Conservation (phyloP, 2,888 invertebrate species). For the Ypsolopha scabrella region DNA sequence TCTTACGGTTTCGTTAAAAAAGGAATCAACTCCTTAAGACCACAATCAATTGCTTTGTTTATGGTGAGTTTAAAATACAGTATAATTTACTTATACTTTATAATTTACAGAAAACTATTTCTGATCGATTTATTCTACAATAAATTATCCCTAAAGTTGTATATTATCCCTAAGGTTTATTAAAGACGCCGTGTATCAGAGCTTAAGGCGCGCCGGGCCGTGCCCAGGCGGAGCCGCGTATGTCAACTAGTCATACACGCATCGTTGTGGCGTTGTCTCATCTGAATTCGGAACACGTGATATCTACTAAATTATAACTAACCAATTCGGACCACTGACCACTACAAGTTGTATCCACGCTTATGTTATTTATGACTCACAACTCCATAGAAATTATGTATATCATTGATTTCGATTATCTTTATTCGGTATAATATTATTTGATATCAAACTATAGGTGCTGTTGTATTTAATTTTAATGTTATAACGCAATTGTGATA, state of each 20-base stretch:
- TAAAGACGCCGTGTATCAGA: neutral
- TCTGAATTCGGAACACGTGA: slow-evolving; percentile 43
- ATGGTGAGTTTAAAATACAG: no score
- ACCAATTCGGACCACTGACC: slow-evolving; percentile 52
- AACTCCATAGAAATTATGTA: slow-evolving; percentile 40
- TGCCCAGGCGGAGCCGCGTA: slow-evolving; percentile 5
- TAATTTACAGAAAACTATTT: no score
- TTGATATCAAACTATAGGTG: slow-evolving; percentile 60
- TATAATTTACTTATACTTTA: no score
- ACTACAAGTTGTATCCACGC: slow-evolving; percentile 50
- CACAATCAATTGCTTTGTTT: no score
- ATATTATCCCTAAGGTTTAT: neutral
- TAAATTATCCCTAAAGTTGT: neutral
- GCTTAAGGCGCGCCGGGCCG: neutral
- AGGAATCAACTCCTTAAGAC: no score
- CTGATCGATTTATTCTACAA: neutral
- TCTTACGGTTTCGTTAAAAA: no score
- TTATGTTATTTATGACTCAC: slow-evolving; percentile 38
- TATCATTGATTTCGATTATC: slow-evolving; percentile 42
- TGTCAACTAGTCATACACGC: neutral
- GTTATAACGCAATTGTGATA: slow-evolving; percentile 55
- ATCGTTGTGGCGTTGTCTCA: slow-evolving; percentile 48
- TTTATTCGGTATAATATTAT: slow-evolving; percentile 40
- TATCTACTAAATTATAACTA: slow-evolving; percentile 22
- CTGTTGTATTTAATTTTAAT: slow-evolving; percentile 63